Base-by-base conservation (phyloP, 2,888 invertebrate genomes). In the Limnephilus lunatus region DNA sequence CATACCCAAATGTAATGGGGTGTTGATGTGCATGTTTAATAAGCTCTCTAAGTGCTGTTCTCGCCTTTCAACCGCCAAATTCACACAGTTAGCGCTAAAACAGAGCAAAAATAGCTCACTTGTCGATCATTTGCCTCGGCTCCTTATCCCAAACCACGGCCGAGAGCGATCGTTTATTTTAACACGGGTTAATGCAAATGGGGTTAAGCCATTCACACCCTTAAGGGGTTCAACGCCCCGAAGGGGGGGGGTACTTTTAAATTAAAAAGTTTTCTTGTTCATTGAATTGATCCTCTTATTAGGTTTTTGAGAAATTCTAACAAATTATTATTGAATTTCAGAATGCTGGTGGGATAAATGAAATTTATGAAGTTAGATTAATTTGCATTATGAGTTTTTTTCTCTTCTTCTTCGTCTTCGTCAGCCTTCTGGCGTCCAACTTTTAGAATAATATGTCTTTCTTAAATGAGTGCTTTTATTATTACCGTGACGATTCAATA, bases 141-240 rank as follows among this genome's bases (percentile, higher is more conserved):
- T 83, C 31, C 5, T 31, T 31, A 35, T 83, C 35, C 31, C 12
- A 35, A 83, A 32, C 83, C 83, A 83, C 83, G 35, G 15, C 4
- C 15, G 83, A 83, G 83, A 19, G 83, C 83, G 83, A 83, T 83
- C 83, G 83, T 83, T 83, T 32, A 83, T 83, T 83, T 83, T 35
- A 83, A 32, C 83, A 32, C 83, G 83, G 83, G 83, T 83, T 83
- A 83, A 83, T 83, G 83, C 83, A 30, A 31, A 32, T 30, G 82
- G 31, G 83, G 14, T 83, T 31, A 35, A 14, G 31, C 83, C 83
- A 83, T 83, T 83, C 31, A 83, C 31, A 35, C 31, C 83, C 31
- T 83, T 83, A 35, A 82, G 35, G 35, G 31, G 83, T 68, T 68
- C 53, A 68, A 68, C 53, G 53, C 53, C 53, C 53, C 53, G 53